Percentiles rank a stretch among this genome's conserved stretches.
phyloP scores from a whole-genome alignment of 2,888 invertebrate species.

The Coecobrya sp. region DNA sequence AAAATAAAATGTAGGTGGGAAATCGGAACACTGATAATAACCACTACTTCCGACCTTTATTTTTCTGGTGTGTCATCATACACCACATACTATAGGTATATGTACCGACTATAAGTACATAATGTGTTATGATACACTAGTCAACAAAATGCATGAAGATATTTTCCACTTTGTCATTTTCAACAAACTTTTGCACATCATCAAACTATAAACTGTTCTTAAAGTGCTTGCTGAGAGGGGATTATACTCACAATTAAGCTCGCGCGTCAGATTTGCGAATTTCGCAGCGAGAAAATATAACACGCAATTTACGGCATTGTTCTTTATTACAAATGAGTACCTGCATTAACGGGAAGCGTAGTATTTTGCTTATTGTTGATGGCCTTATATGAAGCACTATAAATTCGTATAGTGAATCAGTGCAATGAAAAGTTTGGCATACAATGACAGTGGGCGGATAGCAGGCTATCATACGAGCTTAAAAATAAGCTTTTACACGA shows the following conservation, averaged over 20 bases:
- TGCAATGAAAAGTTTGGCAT: no score
- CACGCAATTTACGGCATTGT: not conserved
- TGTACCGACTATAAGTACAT: no score
- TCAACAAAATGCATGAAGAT: not conserved
- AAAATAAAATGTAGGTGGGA: slow-evolving; percentile 59
- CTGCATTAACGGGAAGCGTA: not conserved
- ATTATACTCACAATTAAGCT: not conserved
- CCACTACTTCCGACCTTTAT: slow-evolving; percentile 80
- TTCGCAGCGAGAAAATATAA: not conserved
- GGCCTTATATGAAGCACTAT: no score
- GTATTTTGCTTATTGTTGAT: not conserved
- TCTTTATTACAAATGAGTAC: not conserved
- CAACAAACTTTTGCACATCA: not conserved
- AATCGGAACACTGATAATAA: slow-evolving; percentile 77
- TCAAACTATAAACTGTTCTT: no score
- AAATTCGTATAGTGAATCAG: no score
- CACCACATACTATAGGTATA: no score
- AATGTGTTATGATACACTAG: no score
- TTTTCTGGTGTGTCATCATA: slow-evolving; percentile 61
- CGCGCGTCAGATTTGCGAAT: not conserved
- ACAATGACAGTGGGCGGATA: no score
- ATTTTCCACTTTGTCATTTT: not conserved
- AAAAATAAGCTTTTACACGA: not conserved
- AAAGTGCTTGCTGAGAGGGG: not conserved
- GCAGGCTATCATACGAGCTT: not conserved